These are phyloP conservation scores for Psylliodes chrysocephalus DNA, from an alignment of 2,888 invertebrate species.

Conservation along the genomic window DNA sequence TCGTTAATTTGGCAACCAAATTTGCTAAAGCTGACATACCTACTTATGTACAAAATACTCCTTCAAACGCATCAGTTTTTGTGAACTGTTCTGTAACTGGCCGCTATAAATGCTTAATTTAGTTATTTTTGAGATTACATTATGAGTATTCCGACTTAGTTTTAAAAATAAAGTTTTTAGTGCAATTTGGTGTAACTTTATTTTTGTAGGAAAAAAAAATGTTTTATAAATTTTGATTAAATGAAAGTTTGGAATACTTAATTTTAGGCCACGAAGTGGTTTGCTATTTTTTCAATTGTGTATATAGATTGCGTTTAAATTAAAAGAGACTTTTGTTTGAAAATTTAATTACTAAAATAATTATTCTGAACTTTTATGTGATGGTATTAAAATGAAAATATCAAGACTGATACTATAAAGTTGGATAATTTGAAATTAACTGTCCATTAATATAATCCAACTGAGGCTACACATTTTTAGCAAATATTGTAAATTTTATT, in stretches of 20 bases:
- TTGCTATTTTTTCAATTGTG: no score
- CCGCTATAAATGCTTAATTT: neutral
- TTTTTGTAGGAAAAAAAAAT: neutral
- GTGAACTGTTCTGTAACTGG: neutral
- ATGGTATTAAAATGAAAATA: neutral
- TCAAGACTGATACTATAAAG: neutral
- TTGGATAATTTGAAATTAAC: neutral
- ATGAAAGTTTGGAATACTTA: no score
- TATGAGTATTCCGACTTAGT: neutral
- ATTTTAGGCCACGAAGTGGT: no score
- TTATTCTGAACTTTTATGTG: neutral
- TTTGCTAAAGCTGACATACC: no score
- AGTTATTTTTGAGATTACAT: neutral
- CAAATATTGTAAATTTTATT: no score
- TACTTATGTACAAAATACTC: no score
- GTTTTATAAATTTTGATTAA: neutral
- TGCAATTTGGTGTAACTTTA: neutral
- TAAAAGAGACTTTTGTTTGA: no score
- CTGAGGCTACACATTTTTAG: neutral
- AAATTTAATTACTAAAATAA: neutral
- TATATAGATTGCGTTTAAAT: no score
- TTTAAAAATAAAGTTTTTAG: constrained; percentile 1
- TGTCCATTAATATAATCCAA: neutral
- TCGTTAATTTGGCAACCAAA: no score
- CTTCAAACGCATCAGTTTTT: no score